Conservation (phyloP, 2,888 invertebrate species). For the Andrena fulva region DNA sequence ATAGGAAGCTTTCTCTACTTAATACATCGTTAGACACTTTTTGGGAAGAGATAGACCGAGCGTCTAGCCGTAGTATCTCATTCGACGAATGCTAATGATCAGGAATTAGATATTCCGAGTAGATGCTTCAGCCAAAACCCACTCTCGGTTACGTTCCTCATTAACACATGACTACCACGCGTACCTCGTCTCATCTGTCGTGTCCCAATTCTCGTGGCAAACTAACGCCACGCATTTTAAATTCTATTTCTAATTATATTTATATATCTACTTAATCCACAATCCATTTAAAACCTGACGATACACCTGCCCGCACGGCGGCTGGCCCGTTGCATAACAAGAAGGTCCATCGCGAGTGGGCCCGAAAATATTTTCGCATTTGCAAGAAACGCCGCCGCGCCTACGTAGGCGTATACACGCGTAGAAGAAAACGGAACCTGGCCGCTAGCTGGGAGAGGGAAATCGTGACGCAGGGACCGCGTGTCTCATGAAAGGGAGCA, state of each 20-base stretch:
- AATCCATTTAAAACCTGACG: neutral
- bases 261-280: neutral
- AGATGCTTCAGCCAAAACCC: no score
- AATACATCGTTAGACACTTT: neutral
- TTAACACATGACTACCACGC: no score
- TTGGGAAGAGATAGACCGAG: neutral
- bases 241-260: no score
- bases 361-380: conserved; percentile 3
- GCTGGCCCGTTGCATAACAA: neutral
- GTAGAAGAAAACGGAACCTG: conserved; percentile 60
- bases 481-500: conserved; percentile 76
- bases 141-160: no score
- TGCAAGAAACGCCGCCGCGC: neutral
- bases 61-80: neutral
- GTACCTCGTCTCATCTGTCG: no score
- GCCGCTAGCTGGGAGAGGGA: conserved; percentile 25
- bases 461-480: conserved; percentile 79
- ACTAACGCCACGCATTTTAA: no score
- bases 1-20: neutral
- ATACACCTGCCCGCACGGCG: neutral
- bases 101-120: no score
- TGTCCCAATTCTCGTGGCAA: no score
- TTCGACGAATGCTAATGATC: neutral
- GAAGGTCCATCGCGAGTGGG: neutral
- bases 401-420: conserved; percentile 26